Conservation (phyloP, 2,888 invertebrate genomes). For the Erebia epiphron region DNA sequence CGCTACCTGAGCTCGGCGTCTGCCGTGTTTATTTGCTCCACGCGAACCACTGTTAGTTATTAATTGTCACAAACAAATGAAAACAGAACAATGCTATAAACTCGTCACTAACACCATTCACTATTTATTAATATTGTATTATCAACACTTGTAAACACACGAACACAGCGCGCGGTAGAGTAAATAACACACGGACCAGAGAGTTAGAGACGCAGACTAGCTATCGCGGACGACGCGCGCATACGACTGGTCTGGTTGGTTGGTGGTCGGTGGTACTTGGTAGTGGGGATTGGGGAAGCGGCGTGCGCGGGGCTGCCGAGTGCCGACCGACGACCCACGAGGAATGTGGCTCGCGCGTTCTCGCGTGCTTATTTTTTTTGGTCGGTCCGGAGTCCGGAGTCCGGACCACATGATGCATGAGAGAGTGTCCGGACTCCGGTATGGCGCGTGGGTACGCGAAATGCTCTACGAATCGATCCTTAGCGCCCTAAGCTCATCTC, state of each 20-base stretch:
- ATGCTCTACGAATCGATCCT: too few species aligned
- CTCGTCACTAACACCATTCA: conserved; percentile 65
- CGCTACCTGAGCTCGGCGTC: conserved; percentile 77
- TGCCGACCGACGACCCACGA: conserved; percentile 69
- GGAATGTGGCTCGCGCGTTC: conserved; percentile 78
- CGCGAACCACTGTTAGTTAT: conserved; percentile 58
- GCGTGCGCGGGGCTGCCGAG: conserved; percentile 56
- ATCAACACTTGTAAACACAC: conserved; percentile 75
- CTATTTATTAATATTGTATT: conserved; percentile 51
- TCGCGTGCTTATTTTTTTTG: conserved; percentile 69
- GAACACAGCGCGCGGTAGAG: conserved; percentile 56
- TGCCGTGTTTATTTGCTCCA: conserved; percentile 69
- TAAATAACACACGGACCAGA: conserved; percentile 56
- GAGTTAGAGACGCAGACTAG: conserved; percentile 50
- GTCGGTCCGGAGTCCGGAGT: neutral
- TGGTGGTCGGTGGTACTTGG: too few species aligned
- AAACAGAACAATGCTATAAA: conserved; percentile 49
- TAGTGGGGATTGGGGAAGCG: conserved; percentile 43
- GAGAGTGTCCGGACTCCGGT: too few species aligned
- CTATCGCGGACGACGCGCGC: conserved; percentile 69
- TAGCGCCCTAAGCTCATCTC: too few species aligned
- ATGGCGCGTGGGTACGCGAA: too few species aligned
- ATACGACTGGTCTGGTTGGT: conserved; percentile 74
- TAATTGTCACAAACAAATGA: conserved; percentile 42
- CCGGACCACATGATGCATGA: neutral